Evolutionary conservation across 2,797 vertebrate genomes (phyloP).

Genomic region (Sarcoramphus papa): DNA sequence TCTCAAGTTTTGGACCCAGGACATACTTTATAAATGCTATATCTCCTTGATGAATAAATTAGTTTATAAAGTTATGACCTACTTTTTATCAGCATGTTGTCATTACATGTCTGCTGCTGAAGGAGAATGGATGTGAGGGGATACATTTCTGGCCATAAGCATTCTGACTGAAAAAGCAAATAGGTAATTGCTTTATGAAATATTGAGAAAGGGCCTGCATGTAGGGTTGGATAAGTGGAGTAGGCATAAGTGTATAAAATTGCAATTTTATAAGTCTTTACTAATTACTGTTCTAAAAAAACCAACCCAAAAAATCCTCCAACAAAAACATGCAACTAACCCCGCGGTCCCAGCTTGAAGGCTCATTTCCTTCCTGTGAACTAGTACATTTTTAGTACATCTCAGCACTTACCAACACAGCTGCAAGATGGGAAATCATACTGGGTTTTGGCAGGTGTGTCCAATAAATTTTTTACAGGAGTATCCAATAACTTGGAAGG

Average conservation of each 20-base stretch:
- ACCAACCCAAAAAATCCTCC: background rate
- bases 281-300: constrained; percentile 8
- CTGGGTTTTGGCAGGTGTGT: constrained; percentile 94
- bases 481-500: constrained; percentile 92
- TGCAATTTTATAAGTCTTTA: background rate
- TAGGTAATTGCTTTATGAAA: background rate
- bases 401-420: constrained; percentile 90
- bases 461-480: constrained; percentile 92
- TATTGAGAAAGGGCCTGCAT: background rate
- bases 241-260: background rate
- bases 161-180: constrained; percentile 19
- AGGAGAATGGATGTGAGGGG: background rate
- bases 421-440: constrained; percentile 97
- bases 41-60: background rate
- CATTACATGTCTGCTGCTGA: background rate
- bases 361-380: constrained; percentile 42
- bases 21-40: background rate
- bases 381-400: background rate
- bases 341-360: background rate
- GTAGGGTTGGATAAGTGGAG: background rate
- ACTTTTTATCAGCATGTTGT: constrained; percentile 30
- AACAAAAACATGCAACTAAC: constrained; percentile 2
- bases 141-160: background rate
- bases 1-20: background rate
- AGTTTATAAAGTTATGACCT: background rate